Evolutionary conservation across 1,140 invertebrate species (phyloP).

Genomic region (Drosophila lowei): DNA sequence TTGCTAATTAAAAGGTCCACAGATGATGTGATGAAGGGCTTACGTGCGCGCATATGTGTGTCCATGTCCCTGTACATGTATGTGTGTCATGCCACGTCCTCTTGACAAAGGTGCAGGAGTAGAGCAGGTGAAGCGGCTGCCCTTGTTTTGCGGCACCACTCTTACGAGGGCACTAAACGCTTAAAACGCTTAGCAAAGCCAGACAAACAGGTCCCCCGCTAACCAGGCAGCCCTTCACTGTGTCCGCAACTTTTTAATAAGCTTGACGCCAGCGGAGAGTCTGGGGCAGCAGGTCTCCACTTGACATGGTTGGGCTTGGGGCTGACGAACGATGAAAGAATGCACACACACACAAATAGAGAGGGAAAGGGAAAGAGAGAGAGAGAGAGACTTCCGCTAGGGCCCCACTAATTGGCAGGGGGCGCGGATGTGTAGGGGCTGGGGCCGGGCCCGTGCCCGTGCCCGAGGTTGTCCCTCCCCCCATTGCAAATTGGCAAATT

Average conservation of each 20-base stretch:
- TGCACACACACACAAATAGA: not conserved
- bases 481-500: not conserved
- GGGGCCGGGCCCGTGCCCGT: too few relatives aligned
- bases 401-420: conserved; percentile 33
- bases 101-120: not conserved
- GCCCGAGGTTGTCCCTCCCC: too few relatives aligned
- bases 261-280: conserved; percentile 40
- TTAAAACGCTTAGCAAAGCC: conserved; percentile 41
- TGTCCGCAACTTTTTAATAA: conserved; percentile 59
- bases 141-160: conserved; percentile 36
- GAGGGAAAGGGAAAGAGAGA: not conserved
- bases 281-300: conserved; percentile 48
- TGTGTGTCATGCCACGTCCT: too few relatives aligned
- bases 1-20: conserved; percentile 45
- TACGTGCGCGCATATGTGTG: too few relatives aligned
- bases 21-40: too few relatives aligned
- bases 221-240: conserved; percentile 3
- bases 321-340: conserved; percentile 24
- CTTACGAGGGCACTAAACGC: conserved; percentile 60
- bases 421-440: too few relatives aligned
- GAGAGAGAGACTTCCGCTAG: conserved; percentile 35
- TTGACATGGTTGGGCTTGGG: conserved; percentile 58
- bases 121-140: not conserved
- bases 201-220: not conserved
- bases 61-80: too few relatives aligned